Evolutionary conservation across 1,140 invertebrate species (phyloP), one percentile per base, ranked within the genome.

Genomic region (Drosophila varians): DNA sequence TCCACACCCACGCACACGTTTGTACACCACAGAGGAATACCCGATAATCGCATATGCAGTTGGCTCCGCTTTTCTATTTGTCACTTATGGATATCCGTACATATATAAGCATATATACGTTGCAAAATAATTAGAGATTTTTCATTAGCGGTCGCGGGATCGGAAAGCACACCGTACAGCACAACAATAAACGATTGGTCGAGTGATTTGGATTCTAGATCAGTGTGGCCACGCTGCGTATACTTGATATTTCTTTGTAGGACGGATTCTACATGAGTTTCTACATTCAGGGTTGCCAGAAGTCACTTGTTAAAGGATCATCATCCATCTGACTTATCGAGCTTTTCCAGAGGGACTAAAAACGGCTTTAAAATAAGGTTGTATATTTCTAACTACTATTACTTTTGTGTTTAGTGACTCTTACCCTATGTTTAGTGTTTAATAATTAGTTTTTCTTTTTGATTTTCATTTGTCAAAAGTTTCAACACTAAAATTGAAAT

Each of bases 111-210:
- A 58, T 75, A 71, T 38, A 51, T 71, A 74, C 77, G 61, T 86
- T 72, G 73, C 71, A 62, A 78, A 68, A 84, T 18, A 55, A 69
- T 77, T 68, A 66, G 46, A 86, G 71, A 75, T 42, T 76, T 61
- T 38, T 28, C 46, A 47, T 58, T 61, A 49, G 45, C 36, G 38
- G 38, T 48, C 78, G 74, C 80, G 31, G 69, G 65, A 58, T 45
- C 61, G 54, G 52, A 64, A 69, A 42, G 40, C 62, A 72, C 77
- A 83, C 62, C 55, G 53, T 64, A 47, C 58, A 60, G 45, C 42
- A 66, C 78, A 82, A 82, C 71, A 80, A 64, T 62, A 31, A 31
- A 82, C 73, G 54, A 62, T 62, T 45, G 57, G 58, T 56, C 40
- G 25, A 12, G 53, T 58, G 57, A 31, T 11, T 31, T 31, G n/a